Percentiles rank a stretch among this genome's conserved stretches.
Evolutionary conservation across 2,888 invertebrate species (phyloP).

Genomic region (Diadromus collaris): DNA sequence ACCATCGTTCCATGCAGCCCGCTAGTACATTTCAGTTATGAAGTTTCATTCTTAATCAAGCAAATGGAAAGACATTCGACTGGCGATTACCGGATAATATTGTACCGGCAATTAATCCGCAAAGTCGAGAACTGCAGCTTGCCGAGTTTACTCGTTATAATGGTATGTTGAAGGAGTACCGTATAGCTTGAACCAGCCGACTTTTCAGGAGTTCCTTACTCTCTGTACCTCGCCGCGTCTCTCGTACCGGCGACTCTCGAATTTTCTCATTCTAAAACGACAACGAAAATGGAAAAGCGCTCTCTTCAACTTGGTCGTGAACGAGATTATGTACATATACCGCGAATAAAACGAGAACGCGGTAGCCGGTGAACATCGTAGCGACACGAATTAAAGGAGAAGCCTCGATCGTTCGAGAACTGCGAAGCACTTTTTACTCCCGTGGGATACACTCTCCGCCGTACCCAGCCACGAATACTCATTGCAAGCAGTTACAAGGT

Average conservation of each 20-base stretch:
- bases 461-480: constrained; percentile 15
- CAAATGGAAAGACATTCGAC: constrained; percentile 9
- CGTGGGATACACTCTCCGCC: constrained; percentile 4
- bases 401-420: constrained; percentile 58
- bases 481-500: constrained; percentile 31
- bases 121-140: neutral
- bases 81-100: constrained; percentile 28
- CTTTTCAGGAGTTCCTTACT: constrained; percentile 22
- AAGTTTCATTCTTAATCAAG: neutral
- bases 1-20: neutral
- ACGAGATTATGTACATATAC: constrained; percentile 33
- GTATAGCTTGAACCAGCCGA: constrained; percentile 13
- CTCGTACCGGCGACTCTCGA: constrained; percentile 25
- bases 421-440: constrained; percentile 47
- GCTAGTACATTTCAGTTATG: neutral
- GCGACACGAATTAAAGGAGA: constrained; percentile 58
- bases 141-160: neutral
- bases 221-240: constrained; percentile 2
- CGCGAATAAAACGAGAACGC: constrained; percentile 18
- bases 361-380: constrained; percentile 16
- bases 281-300: constrained; percentile 52
- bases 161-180: neutral
- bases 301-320: constrained; percentile 60
- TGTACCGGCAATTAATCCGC: constrained; percentile 20
- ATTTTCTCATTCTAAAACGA: constrained; percentile 48